Evolutionary conservation across 2,888 invertebrate species (phyloP).

Genomic region (Ellobium chinense): DNA sequence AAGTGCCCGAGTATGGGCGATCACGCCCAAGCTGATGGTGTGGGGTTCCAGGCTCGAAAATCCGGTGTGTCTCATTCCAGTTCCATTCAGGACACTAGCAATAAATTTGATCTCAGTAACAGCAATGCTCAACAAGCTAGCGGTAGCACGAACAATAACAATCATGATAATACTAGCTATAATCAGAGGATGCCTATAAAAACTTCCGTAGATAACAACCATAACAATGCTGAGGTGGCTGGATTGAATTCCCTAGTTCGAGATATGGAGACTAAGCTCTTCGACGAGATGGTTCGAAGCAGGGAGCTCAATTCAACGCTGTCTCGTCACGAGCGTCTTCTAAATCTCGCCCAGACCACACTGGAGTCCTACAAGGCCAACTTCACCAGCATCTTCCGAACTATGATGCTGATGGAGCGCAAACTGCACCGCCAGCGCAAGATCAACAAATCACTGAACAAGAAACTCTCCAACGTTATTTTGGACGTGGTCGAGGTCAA

Average conservation of each 20-base stretch:
- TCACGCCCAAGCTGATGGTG: slow-evolving; percentile 45
- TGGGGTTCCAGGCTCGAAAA: neutral
- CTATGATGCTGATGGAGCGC: slow-evolving; percentile 66
- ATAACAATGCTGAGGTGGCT: neutral
- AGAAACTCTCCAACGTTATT: slow-evolving; percentile 74
- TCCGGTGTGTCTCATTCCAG: neutral
- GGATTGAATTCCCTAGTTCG: slow-evolving; percentile 36
- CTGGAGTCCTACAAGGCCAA: slow-evolving; percentile 62
- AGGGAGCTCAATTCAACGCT: slow-evolving; percentile 67
- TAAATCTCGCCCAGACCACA: slow-evolving; percentile 60
- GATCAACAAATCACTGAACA: slow-evolving; percentile 67
- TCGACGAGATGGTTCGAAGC: slow-evolving; percentile 67
- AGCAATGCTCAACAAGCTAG: neutral
- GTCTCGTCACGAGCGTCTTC: slow-evolving; percentile 60
- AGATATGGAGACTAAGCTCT: slow-evolving; percentile 52
- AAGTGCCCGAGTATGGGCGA: slow-evolving; percentile 61
- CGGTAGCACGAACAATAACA: too few relatives aligned
- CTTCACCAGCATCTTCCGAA: slow-evolving; percentile 63
- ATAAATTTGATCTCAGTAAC: neutral
- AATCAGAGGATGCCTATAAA: neutral
- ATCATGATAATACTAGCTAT: neutral
- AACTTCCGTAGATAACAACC: neutral
- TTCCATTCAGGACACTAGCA: neutral
- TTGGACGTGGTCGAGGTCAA: slow-evolving; percentile 75
- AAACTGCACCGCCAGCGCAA: slow-evolving; percentile 61